Evolutionary conservation across 2,113 vertebrate genomes (phyloP).

Genomic region (Pangasianodon gigas): DNA sequence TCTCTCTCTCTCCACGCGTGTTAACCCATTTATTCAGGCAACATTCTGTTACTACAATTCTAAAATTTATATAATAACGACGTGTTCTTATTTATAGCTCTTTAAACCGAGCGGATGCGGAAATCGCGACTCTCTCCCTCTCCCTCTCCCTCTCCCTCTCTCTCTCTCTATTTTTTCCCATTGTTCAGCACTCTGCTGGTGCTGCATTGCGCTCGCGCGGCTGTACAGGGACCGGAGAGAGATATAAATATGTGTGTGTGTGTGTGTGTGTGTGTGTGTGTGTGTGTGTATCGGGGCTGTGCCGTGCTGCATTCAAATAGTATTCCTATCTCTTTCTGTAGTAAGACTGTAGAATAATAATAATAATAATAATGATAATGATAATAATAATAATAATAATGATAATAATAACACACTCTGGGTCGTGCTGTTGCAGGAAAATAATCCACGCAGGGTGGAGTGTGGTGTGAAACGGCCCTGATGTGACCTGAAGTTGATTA

Average conservation of each 20-base stretch:
- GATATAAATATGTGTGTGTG: slow-evolving; percentile 50
- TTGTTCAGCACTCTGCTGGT: slow-evolving; percentile 49
- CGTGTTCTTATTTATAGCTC: not conserved
- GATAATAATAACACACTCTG: not conserved
- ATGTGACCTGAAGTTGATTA: too few species aligned
- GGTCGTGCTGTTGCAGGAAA: not conserved
- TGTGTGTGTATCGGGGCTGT: slow-evolving; percentile 34
- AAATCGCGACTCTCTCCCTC: not conserved
- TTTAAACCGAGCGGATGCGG: not conserved
- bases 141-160: not conserved
- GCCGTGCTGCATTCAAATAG: not conserved
- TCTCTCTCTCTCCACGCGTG: not conserved
- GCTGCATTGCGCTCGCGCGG: slow-evolving; percentile 52
- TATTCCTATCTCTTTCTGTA: not conserved
- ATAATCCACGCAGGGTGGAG: too few species aligned
- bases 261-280: slow-evolving; percentile 31
- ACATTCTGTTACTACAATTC: not conserved
- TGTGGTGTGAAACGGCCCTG: not conserved
- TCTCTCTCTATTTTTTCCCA: not conserved
- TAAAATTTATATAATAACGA: not conserved
- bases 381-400: not conserved
- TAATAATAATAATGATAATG: not conserved
- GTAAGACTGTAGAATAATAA: not conserved
- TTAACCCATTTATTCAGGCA: not conserved
- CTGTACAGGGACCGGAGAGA: slow-evolving; percentile 43